Percentiles rank a stretch among this genome's conserved stretches.
These are phyloP conservation scores for Cossypha niveicapilla DNA, from an alignment of 2,797 vertebrate species.

Conservation along the genomic window DNA sequence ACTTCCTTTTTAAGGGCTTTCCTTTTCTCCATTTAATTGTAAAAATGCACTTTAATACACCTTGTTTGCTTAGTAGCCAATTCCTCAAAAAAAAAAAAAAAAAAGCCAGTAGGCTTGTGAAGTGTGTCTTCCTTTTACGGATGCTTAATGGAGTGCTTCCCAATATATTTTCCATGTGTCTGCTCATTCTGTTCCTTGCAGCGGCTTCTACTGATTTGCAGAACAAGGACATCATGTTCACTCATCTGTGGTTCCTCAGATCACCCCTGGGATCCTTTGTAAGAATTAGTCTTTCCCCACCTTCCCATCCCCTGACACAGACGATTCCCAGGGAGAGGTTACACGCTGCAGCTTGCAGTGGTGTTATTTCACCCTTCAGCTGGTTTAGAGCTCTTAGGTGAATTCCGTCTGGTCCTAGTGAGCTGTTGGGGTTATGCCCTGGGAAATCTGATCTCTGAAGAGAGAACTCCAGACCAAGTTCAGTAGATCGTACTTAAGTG, in stretches of 20 bases:
- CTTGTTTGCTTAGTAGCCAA: neutral
- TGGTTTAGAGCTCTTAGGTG: neutral
- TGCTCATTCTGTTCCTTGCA: neutral
- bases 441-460: neutral
- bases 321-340: neutral
- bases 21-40: neutral
- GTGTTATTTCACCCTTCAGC: neutral
- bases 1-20: neutral
- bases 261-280: neutral
- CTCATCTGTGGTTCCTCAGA: neutral
- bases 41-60: neutral
- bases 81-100: neutral
- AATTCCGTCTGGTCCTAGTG: neutral
- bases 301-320: neutral
- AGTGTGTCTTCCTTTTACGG: neutral
- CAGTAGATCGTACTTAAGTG: neutral
- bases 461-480: neutral
- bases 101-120: neutral
- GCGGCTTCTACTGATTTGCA: neutral
- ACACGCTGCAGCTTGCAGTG: accelerated
- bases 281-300: neutral
- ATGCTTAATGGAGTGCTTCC: neutral
- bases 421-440: neutral
- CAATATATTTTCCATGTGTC: neutral
- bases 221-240: neutral